These are phyloP conservation scores for Arnoldichthys spilopterus DNA, from an alignment of 2,797 vertebrate species.

Conservation along the genomic window DNA sequence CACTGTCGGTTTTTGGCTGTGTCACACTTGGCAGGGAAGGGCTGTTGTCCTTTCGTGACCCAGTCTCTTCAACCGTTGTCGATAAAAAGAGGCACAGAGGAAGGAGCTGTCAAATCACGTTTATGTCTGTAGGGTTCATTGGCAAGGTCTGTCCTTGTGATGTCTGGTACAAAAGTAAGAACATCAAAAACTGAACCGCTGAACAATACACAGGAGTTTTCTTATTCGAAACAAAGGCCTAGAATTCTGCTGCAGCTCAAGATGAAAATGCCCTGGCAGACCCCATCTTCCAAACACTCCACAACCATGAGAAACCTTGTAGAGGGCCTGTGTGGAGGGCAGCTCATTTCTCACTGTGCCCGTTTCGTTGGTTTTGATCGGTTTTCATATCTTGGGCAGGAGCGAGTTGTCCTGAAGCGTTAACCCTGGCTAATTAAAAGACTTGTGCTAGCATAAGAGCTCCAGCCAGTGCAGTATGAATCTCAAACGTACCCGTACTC, in stretches of 20 bases:
- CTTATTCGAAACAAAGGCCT: constrained; percentile 28
- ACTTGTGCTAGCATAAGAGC: constrained; percentile 64
- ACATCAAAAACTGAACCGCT: constrained; percentile 44
- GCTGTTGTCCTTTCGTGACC: constrained; percentile 46
- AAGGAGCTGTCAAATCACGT: constrained; percentile 46
- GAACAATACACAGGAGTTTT: constrained; percentile 37
- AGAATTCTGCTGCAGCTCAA: constrained; percentile 18
- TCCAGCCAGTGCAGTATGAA: constrained; percentile 63
- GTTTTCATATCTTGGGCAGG: constrained; percentile 49
- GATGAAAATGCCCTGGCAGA: constrained; percentile 43
- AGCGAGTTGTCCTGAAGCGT: constrained; percentile 52
- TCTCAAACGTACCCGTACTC: constrained; percentile 66
- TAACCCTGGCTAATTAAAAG: constrained; percentile 73
- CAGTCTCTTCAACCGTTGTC: constrained; percentile 43
- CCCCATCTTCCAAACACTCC: constrained; percentile 34
- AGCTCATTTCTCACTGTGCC: constrained; percentile 37
- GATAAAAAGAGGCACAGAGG: constrained; percentile 37
- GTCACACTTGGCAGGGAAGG: constrained; percentile 39
- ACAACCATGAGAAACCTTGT: constrained; percentile 39
- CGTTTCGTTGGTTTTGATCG: constrained; percentile 41
- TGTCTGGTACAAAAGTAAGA: constrained; percentile 36
- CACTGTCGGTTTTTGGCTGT: constrained; percentile 46
- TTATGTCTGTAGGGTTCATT: constrained; percentile 39
- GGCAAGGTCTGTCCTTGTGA: constrained; percentile 41
- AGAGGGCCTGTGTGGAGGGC: constrained; percentile 22